A percentile compares a stretch with the other conserved stretches of the same genome.
Evolutionary conservation across 2,888 invertebrate genomes (phyloP).

Genomic region (Euzetes globulus): DNA sequence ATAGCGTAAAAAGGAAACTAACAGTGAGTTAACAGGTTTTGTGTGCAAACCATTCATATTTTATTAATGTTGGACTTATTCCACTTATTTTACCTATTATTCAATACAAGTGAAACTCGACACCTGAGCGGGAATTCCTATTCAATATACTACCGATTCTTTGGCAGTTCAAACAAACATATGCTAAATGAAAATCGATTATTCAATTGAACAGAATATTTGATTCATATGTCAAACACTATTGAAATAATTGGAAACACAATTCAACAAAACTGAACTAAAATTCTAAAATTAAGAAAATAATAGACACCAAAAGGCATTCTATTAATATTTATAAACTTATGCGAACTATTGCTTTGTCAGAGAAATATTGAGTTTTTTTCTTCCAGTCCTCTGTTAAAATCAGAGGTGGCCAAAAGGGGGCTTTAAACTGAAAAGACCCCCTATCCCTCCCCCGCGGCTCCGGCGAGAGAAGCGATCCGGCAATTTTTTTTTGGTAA

Average conservation of each 20-base stretch:
- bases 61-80: background rate
- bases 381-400: no score
- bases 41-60: background rate
- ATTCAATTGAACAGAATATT: background rate
- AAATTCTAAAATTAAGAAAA: no score
- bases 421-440: no score
- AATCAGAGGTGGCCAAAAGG: no score
- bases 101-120: conserved; percentile 10
- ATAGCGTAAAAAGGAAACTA: background rate
- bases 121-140: background rate
- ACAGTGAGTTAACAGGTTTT: background rate
- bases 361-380: no score
- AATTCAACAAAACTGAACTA: no score
- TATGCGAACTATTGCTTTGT: no score
- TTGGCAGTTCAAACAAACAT: background rate
- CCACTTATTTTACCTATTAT: background rate
- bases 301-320: no score
- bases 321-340: no score
- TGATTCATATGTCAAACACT: background rate
- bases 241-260: background rate
- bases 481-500: no score
- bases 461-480: no score
- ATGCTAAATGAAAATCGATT: background rate
- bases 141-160: background rate
- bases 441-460: no score